Evolutionary conservation across 2,888 invertebrate genomes (phyloP).

Genomic region (Eumerus sabulonum): DNA sequence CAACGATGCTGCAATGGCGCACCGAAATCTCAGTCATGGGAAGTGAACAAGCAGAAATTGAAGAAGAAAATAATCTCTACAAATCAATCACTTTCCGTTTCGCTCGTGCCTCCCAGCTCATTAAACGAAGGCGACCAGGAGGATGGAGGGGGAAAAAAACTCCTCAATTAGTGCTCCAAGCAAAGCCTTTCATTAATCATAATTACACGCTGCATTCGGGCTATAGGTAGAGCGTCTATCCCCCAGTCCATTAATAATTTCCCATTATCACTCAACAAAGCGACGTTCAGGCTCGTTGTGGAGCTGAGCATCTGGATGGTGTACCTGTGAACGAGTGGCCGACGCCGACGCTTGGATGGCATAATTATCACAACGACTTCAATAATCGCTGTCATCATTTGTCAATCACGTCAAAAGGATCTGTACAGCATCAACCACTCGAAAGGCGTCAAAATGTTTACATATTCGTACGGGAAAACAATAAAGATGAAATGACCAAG

Average conservation of each 20-base stretch:
- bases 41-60: background rate
- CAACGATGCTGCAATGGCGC: background rate
- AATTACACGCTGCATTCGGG: conserved; percentile 39
- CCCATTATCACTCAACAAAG: conserved; percentile 37
- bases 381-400: conserved; percentile 68
- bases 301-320: background rate
- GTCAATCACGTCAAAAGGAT: conserved; percentile 61
- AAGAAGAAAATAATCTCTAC: background rate
- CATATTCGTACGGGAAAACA: conserved; percentile 41
- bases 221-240: conserved; percentile 36
- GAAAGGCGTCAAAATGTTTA: conserved; percentile 66
- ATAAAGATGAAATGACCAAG: conserved; percentile 26
- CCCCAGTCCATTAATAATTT: conserved; percentile 55
- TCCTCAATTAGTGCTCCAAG: conserved; percentile 31
- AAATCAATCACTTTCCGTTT: conserved; percentile 49
- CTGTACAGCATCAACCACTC: conserved; percentile 46
- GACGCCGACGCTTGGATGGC: conserved; percentile 3
- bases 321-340: background rate
- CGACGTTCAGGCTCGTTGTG: background rate
- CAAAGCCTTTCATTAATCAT: conserved; percentile 46
- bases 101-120: conserved; percentile 1
- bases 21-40: background rate
- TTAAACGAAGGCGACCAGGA: background rate
- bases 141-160: background rate
- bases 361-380: conserved; percentile 53